Evolutionary conservation across 2,113 vertebrate genomes (phyloP).

Genomic region (Emberiza fucata): DNA sequence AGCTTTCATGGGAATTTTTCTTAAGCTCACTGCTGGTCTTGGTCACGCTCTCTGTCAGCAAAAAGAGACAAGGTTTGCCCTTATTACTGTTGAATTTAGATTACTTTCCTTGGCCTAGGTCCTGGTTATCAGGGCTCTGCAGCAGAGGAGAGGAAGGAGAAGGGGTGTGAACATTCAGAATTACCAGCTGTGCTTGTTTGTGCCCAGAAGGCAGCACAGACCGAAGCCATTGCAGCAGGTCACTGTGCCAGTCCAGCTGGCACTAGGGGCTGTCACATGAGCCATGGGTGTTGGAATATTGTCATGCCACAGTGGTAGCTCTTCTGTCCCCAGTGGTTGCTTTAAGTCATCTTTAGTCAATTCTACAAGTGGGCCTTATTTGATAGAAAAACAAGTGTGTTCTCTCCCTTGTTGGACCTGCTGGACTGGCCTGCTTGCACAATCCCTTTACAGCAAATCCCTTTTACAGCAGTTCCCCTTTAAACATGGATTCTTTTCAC

Average conservation of each 20-base stretch:
- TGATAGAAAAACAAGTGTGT: not conserved
- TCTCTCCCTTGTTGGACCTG: not conserved
- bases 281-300: not conserved
- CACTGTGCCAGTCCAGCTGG: not conserved
- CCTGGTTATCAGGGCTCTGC: not conserved
- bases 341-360: not conserved
- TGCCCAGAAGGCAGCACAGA: not conserved
- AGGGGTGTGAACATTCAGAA: not conserved
- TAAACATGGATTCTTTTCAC: not conserved
- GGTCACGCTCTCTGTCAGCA: not conserved
- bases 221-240: not conserved
- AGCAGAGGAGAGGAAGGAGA: not conserved
- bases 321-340: not conserved
- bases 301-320: not conserved
- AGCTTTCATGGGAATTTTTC: conserved; percentile 8
- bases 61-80: not conserved
- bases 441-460: not conserved
- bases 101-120: not conserved
- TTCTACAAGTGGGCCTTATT: not conserved
- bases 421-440: not conserved
- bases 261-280: not conserved
- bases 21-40: not conserved
- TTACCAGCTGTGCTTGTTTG: not conserved
- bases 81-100: not conserved
- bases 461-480: not conserved